These are phyloP conservation scores for Eulacestoma nigropectus DNA, from an alignment of 2,113 vertebrate species.

Conservation along the genomic window DNA sequence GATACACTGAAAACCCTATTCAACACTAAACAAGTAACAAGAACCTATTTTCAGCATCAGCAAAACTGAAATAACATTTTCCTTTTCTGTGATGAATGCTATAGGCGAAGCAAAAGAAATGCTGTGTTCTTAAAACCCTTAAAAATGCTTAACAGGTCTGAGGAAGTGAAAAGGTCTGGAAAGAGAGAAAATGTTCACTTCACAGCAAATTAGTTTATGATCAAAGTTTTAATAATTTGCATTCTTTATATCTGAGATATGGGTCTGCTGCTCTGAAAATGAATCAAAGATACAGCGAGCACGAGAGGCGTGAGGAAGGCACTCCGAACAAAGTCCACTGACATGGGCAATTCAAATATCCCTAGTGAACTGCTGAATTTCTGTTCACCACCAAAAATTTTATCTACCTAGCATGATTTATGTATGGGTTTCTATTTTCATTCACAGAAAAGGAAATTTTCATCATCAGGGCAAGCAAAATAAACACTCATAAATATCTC, in stretches of 20 bases:
- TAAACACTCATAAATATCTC: not conserved
- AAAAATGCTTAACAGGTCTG: not conserved
- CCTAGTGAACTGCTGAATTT: not conserved
- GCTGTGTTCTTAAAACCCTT: not conserved
- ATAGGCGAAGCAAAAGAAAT: not conserved
- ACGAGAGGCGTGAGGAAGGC: not conserved
- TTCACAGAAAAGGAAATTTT: conserved; percentile 25
- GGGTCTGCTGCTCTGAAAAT: not conserved
- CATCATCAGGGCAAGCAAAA: not conserved
- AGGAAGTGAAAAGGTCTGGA: not conserved
- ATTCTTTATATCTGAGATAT: not conserved
- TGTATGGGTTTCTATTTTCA: not conserved
- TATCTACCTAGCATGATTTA: not conserved
- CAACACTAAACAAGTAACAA: not conserved
- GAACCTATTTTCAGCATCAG: not conserved
- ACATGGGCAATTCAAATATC: not conserved
- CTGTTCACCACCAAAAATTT: not conserved
- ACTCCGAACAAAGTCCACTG: not conserved
- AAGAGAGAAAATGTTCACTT: not conserved
- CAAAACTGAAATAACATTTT: conserved; percentile 12
- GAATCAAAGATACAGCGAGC: not conserved
- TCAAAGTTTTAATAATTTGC: not conserved
- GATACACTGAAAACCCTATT: not conserved
- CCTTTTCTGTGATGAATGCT: not conserved
- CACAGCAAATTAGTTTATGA: not conserved